phyloP scores from a whole-genome alignment of 1,140 invertebrate species.

The Drosophila melanogaster region DNA sequence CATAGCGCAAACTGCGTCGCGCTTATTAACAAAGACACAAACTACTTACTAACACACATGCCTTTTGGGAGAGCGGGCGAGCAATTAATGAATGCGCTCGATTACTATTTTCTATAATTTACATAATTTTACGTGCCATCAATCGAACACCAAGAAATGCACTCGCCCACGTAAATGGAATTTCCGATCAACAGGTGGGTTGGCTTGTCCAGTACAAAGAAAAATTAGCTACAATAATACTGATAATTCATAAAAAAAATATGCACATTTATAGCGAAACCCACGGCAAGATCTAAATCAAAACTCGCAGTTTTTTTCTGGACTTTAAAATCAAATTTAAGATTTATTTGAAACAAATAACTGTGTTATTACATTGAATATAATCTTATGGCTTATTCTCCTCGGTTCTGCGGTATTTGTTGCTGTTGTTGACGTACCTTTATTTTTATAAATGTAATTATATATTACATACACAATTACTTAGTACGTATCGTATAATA shows the following conservation, averaged over 20 bases:
- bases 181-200: constrained; percentile 26
- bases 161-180: constrained; percentile 49
- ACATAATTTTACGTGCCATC: constrained; percentile 75
- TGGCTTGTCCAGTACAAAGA: not conserved
- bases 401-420: constrained; percentile 38
- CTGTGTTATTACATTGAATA: constrained; percentile 85
- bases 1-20: constrained; percentile 61
- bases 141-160: constrained; percentile 54
- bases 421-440: constrained; percentile 49
- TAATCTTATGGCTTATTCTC: constrained; percentile 69
- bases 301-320: constrained; percentile 6
- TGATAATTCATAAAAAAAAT: no score
- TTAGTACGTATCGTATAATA: constrained; percentile 64
- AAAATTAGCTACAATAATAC: not conserved
- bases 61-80: constrained; percentile 25
- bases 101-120: constrained; percentile 45
- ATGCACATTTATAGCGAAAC: no score
- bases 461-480: constrained; percentile 83
- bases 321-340: constrained; percentile 83
- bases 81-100: constrained; percentile 55
- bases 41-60: constrained; percentile 42
- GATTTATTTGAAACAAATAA: constrained; percentile 85
- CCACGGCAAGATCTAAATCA: not conserved
- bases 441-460: constrained; percentile 70
- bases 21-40: constrained; percentile 67